Evolutionary conservation across 1,140 invertebrate genomes (phyloP), one percentile per base, ranked within the genome.

Genomic region (Branchinecta lynchi): DNA sequence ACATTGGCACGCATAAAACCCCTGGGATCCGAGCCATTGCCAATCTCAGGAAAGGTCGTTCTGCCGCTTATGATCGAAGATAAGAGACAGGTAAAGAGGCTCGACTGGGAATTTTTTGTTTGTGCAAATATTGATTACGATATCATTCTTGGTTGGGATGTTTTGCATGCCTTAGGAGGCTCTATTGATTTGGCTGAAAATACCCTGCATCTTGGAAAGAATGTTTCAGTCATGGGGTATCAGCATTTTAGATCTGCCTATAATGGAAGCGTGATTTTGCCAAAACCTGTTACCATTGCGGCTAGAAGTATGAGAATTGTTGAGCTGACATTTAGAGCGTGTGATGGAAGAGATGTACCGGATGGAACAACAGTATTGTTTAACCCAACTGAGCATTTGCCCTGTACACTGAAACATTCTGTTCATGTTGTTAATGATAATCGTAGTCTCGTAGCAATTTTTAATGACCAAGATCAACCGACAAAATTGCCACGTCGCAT

Each of bases 401-500:
- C n/a, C 9, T 9, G n/a, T n/a, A 51, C 9, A 9, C n/a, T 51
- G n/a, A 51, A 51, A 51, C n/a, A 51, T n/a, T 51, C 46, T 9
- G 46, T 51, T 9, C 46, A 51, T n/a, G 46, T 51, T 9, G 46
- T 51, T n/a, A n/a, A 9, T n/a, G 9, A n/a, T 51, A 51, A 51
- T 51, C 9, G 9, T 51, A 51, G 46, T 51, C n/a, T 51, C 9
- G 46, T n/a, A 9, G 46, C 46, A 51, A 51, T 51, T n/a, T 51
- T 51, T 51, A 51, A 51, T 51, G 46, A 51, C 46, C 9, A n/a
- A n/a, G 46, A 51, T n/a, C 9, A 51, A n/a, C 9, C n/a, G n/a
- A 51, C n/a, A 51, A 51, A 51, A 51, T n/a, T 51, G 46, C n/a
- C 46, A 9, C 46, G 46, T n/a, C 46, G n/a, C 46, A 51, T n/a